These are phyloP conservation scores for Bradypodion pumilum DNA, from an alignment of 2,797 vertebrate species.

Conservation along the genomic window DNA sequence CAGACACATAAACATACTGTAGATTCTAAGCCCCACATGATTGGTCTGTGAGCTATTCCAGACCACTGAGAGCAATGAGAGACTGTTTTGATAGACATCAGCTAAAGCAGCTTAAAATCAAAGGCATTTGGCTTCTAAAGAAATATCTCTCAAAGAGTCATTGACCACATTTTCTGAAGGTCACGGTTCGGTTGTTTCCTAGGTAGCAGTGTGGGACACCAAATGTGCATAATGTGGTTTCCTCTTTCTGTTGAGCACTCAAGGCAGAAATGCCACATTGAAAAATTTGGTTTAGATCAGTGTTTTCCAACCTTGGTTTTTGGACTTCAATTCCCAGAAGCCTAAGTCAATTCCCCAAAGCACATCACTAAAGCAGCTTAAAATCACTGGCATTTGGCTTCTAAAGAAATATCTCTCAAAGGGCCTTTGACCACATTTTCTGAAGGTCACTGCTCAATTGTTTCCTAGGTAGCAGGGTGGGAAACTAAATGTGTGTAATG, in stretches of 20 bases:
- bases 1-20: slow-evolving; percentile 31
- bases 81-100: slow-evolving; percentile 30
- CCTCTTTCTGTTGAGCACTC: background rate
- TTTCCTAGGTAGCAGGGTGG: slow-evolving; percentile 13
- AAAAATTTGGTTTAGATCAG: background rate
- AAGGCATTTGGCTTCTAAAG: slow-evolving; percentile 45
- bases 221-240: background rate
- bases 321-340: too few species aligned
- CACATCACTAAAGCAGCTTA: slow-evolving; percentile 49
- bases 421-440: slow-evolving; percentile 40
- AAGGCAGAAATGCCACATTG: background rate
- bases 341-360: too few species aligned
- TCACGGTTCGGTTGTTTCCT: slow-evolving; percentile 32
- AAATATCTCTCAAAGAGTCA: slow-evolving; percentile 37
- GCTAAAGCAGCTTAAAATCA: slow-evolving; percentile 53
- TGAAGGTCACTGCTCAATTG: slow-evolving; percentile 35
- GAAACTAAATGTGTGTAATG: background rate
- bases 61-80: slow-evolving; percentile 76
- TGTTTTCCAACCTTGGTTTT: too few species aligned
- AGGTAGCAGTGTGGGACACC: slow-evolving; percentile 24
- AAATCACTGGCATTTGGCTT: slow-evolving; percentile 48
- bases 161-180: slow-evolving; percentile 34
- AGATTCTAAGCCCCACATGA: slow-evolving; percentile 68
- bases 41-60: slow-evolving; percentile 79
- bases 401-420: slow-evolving; percentile 42